A percentile compares a stretch with the other conserved stretches of the same genome.
Conservation (phyloP, 2,113 vertebrate genomes). For the Nerophis lumbriciformis region DNA sequence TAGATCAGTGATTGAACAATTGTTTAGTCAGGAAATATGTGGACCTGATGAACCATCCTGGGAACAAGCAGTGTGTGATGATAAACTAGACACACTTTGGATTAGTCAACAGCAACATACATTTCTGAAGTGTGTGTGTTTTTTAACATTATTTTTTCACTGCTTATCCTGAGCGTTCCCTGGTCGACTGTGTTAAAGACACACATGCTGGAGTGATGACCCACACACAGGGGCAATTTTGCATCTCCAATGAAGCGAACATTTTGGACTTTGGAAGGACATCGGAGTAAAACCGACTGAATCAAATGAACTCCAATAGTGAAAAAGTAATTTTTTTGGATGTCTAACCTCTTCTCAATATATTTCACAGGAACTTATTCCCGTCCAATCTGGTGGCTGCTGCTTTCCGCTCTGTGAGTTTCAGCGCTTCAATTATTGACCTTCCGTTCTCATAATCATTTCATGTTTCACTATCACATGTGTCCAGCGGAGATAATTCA, state of each 20-base stretch:
- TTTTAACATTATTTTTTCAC: no score
- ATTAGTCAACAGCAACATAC: not conserved
- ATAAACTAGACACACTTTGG: conserved; percentile 10
- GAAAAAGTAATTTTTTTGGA: not conserved
- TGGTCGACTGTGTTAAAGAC: no score
- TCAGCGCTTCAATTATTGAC: not conserved
- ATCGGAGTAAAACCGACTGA: no score
- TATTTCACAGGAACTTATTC: conserved; percentile 84
- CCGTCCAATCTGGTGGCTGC: conserved; percentile 91
- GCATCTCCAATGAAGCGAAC: not conserved
- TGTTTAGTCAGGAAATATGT: conserved; percentile 17
- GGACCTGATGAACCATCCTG: conserved; percentile 9
- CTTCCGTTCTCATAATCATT: not conserved
- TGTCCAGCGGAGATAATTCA: conserved; percentile 5
- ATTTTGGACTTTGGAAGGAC: no score
- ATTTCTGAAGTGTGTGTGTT: no score
- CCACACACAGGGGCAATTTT: no score
- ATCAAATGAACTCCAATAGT: no score
- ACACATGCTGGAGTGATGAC: no score
- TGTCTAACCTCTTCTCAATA: not conserved
- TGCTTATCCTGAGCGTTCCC: no score
- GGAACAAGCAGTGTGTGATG: conserved; percentile 20
- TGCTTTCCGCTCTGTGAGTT: conserved; percentile 88
- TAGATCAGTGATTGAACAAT: conserved; percentile 4
- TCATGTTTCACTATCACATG: not conserved